These are phyloP conservation scores for Marronus borbonicus DNA, from an alignment of 2,888 invertebrate genomes.

Conservation along the genomic window DNA sequence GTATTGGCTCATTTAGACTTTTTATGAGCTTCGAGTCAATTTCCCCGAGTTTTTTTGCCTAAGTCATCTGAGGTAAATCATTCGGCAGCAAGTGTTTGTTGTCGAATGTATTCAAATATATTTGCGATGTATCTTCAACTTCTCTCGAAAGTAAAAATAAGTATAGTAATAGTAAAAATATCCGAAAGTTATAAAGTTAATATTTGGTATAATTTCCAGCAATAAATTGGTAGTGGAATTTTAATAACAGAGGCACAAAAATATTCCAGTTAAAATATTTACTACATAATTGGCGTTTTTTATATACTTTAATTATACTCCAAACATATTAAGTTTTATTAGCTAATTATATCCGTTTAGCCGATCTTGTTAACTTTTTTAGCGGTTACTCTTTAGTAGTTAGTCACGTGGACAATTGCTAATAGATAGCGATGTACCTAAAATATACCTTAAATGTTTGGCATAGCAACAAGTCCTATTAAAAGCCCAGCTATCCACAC, in stretches of 20 bases:
- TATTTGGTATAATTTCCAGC: too few species aligned
- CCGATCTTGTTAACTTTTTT: constrained; percentile 9
- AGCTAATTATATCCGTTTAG: too few species aligned
- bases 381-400: constrained; percentile 13
- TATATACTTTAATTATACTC: too few species aligned
- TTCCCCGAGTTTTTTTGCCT: background rate
- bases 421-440: constrained; percentile 23
- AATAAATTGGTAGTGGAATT: too few species aligned
- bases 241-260: too few species aligned
- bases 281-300: too few species aligned
- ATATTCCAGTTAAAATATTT: too few species aligned
- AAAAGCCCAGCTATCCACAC: constrained; percentile 39
- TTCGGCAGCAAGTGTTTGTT: background rate
- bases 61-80: background rate
- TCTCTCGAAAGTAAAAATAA: too few species aligned
- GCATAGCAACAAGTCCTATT: constrained; percentile 47
- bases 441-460: constrained; percentile 46
- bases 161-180: too few species aligned
- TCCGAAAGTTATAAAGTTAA: too few species aligned
- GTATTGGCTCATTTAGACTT: background rate
- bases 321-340: too few species aligned
- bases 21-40: background rate
- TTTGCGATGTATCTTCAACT: too few species aligned
- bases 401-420: constrained; percentile 1
- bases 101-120: background rate